phyloP scores from a whole-genome alignment of 2,113 vertebrate species.

The Daboia siamensis region DNA sequence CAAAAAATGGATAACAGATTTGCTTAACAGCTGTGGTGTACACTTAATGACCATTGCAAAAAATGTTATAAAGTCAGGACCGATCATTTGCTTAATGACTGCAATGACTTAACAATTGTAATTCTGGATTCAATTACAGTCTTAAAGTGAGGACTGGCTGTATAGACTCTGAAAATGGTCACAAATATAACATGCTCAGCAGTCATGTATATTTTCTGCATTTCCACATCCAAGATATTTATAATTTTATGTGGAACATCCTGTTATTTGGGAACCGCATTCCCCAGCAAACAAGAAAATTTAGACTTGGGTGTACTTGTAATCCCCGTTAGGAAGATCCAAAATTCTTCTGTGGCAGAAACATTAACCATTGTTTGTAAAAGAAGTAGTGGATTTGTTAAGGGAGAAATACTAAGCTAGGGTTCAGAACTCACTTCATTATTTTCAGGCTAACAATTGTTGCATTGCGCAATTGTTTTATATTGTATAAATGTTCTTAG shows the following conservation, averaged over 20 bases:
- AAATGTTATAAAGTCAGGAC: not conserved
- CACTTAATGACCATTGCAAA: not conserved
- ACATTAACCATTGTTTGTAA: not conserved
- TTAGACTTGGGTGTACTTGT: not conserved
- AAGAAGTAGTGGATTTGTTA: not conserved
- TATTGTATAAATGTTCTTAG: not conserved
- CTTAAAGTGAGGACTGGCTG: not conserved
- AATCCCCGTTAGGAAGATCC: not conserved
- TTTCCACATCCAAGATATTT: not conserved
- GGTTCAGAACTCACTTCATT: not conserved
- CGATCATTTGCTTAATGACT: not conserved
- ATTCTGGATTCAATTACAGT: not conserved
- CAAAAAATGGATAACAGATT: not conserved
- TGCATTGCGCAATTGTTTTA: not conserved
- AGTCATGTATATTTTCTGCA: not conserved
- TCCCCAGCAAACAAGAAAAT: not conserved
- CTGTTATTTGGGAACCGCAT: not conserved
- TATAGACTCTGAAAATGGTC: not conserved
- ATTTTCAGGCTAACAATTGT: not conserved
- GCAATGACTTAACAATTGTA: not conserved
- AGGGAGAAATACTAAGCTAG: not conserved
- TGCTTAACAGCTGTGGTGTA: not conserved
- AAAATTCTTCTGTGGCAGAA: not conserved
- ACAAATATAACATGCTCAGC: not conserved
- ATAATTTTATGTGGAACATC: not conserved